Percentiles rank a stretch among this genome's conserved stretches.
These are phyloP conservation scores for Panopea generosa DNA, from an alignment of 2,888 invertebrate genomes.

Conservation along the genomic window DNA sequence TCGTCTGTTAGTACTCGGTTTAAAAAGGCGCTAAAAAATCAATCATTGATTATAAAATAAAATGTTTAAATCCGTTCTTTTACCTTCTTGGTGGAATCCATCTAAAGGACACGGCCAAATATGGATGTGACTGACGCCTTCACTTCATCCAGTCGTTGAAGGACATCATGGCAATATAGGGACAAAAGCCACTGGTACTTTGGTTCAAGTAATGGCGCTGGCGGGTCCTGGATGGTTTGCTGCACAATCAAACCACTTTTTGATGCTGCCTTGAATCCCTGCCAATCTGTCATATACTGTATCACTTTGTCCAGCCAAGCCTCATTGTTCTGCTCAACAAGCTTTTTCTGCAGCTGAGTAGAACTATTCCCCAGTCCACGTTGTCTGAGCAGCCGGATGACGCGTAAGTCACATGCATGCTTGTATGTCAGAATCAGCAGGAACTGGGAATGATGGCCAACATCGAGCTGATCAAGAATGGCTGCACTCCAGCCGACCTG, in stretches of 20 bases:
- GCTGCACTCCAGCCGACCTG: no score
- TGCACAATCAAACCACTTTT: background rate
- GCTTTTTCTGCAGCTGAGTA: conserved; percentile 38
- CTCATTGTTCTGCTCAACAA: conserved; percentile 62
- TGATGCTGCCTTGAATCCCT: conserved; percentile 9
- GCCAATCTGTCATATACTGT: conserved; percentile 56
- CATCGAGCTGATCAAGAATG: no score
- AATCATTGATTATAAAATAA: no score
- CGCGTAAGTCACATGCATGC: conserved; percentile 55
- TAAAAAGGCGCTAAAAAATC: no score
- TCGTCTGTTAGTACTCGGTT: no score
- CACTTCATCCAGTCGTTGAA: conserved; percentile 53
- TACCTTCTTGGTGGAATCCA: conserved; percentile 71
- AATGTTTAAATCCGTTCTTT: no score
- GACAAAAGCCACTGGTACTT: conserved; percentile 31
- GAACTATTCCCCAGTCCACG: conserved; percentile 65
- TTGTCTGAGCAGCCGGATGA: conserved; percentile 48
- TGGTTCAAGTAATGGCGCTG: conserved; percentile 30
- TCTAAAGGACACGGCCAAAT: conserved; percentile 63
- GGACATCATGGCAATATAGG: conserved; percentile 60
- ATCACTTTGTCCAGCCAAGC: conserved; percentile 35
- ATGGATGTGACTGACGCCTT: conserved; percentile 65
- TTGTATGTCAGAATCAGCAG: conserved; percentile 40
- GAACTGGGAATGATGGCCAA: no score
- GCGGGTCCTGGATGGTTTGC: conserved; percentile 24